These are phyloP conservation scores for Astropecten irregularis DNA, from an alignment of 53 echinoderm and acorn worm species.

Conservation along the genomic window DNA sequence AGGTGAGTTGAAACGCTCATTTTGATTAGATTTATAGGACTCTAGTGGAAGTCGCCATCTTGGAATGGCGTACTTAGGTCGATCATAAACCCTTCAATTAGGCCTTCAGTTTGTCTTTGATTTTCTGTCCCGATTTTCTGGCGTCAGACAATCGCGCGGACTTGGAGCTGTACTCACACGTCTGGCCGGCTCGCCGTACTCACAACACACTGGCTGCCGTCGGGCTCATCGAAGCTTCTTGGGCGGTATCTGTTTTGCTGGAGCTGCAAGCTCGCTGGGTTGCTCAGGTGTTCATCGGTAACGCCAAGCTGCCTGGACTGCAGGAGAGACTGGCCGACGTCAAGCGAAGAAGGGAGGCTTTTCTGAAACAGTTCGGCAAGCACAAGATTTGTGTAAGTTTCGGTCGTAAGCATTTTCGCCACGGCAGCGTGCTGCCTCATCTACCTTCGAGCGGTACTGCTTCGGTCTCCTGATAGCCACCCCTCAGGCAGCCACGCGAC, in stretches of 20 bases:
- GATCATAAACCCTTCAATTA: too few species aligned
- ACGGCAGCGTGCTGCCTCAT: not conserved
- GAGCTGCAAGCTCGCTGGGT: constrained; percentile 90
- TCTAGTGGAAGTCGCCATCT: too few species aligned
- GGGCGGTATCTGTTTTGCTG: constrained; percentile 74
- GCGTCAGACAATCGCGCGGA: constrained; percentile 61
- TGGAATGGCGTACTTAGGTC: too few species aligned
- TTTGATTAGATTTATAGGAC: too few species aligned
- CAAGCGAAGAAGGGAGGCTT: constrained; percentile 50
- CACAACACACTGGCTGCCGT: constrained; percentile 79
- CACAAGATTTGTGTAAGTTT: constrained; percentile 77
- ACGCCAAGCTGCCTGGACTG: constrained; percentile 67
- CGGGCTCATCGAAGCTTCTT: constrained; percentile 63
- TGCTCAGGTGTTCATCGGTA: constrained; percentile 70
- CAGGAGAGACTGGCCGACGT: too few species aligned
- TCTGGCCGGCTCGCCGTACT: constrained; percentile 64
- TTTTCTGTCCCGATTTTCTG: not conserved
- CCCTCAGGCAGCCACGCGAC: too few species aligned
- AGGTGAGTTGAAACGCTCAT: too few species aligned
- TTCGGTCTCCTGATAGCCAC: too few species aligned
- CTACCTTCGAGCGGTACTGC: too few species aligned
- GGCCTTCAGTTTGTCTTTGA: not conserved
- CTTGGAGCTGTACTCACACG: too few species aligned
- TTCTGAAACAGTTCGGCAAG: constrained; percentile 66
- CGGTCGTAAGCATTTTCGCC: not conserved